Conservation (phyloP, 2,797 vertebrate species). For the Perodicticus potto region DNA sequence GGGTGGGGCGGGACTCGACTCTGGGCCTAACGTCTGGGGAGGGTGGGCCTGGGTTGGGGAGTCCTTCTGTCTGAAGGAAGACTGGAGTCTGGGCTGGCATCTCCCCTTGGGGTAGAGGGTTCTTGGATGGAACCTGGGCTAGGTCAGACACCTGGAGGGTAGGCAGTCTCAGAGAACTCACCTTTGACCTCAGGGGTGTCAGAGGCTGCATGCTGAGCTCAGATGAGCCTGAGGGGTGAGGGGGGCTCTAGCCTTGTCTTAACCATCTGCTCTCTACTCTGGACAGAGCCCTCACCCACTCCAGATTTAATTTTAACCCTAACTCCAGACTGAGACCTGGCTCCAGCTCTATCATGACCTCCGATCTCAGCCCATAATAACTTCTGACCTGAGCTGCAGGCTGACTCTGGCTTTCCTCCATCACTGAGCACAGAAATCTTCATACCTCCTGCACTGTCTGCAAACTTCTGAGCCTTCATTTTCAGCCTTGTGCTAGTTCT, state of each 20-base stretch:
- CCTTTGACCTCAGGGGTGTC: not conserved
- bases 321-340: not conserved
- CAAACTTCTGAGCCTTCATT: not conserved
- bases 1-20: constrained; percentile 66
- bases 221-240: too few species aligned
- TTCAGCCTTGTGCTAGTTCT: not conserved
- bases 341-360: not conserved
- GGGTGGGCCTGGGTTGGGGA: not conserved
- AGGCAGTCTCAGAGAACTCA: not conserved
- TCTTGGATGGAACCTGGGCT: not conserved
- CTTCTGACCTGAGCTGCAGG: not conserved
- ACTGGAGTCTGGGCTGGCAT: not conserved
- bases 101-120: not conserved
- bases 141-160: not conserved
- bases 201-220: not conserved
- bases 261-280: not conserved
- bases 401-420: not conserved
- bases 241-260: not conserved
- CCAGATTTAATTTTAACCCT: not conserved
- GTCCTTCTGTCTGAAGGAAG: not conserved
- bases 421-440: not conserved
- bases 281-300: not conserved
- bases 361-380: not conserved
- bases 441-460: not conserved
- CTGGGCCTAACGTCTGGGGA: not conserved